These are phyloP conservation scores for Lepetodrilus schrolli DNA, from an alignment of 2,888 invertebrate species.

Conservation along the genomic window DNA sequence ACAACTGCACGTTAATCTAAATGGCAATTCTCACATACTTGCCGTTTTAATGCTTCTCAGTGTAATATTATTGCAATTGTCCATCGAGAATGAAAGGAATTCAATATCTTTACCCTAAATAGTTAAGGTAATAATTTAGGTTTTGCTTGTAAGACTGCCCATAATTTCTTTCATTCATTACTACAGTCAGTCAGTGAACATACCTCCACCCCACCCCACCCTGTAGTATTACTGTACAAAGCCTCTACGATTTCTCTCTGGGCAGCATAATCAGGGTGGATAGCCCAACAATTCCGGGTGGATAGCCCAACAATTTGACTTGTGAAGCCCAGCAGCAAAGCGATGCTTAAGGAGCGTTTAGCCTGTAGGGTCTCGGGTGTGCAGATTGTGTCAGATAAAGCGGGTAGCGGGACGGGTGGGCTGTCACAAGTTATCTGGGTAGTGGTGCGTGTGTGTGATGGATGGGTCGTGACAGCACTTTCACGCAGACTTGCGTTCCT, in stretches of 20 bases:
- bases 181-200: too few relatives aligned
- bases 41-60: too few relatives aligned
- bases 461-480: slow-evolving; percentile 16
- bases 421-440: not conserved
- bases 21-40: too few relatives aligned
- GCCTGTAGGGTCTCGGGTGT: slow-evolving; percentile 10
- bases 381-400: slow-evolving; percentile 11
- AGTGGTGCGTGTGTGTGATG: slow-evolving; percentile 4
- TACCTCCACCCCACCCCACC: too few relatives aligned
- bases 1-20: too few relatives aligned
- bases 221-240: not conserved
- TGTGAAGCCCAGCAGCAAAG: not conserved
- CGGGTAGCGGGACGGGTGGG: not conserved
- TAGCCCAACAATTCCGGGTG: not conserved
- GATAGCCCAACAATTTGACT: slow-evolving; percentile 3
- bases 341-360: not conserved
- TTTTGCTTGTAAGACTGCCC: too few relatives aligned
- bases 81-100: too few relatives aligned
- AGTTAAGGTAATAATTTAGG: too few relatives aligned
- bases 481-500: not conserved
- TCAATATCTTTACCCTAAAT: too few relatives aligned
- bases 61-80: too few relatives aligned
- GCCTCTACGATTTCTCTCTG: too few relatives aligned
- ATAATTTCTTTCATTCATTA: too few relatives aligned
- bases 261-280: not conserved